Base-by-base conservation (phyloP, 2,797 vertebrate species). In the Pangasius djambal region DNA sequence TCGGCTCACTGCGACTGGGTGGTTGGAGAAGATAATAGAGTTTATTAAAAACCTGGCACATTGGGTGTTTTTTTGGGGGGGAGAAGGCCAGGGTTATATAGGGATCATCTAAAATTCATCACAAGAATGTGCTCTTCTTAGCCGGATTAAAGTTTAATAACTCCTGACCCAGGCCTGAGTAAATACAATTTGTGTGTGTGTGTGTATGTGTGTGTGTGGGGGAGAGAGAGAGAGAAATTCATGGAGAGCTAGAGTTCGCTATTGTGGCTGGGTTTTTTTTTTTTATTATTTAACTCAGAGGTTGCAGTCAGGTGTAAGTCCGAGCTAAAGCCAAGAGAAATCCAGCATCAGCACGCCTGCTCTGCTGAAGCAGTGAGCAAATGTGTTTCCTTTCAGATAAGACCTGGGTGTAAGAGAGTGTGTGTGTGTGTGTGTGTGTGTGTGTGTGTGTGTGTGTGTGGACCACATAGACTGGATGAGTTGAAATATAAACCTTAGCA, bases 141-240 rank as follows among this genome's bases (percentile, higher is more conserved):
- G 93, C 92, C 90, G 95, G 96, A 96, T 97, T 96, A 96, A 96
- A 96, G 93, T 96, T 96, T 96, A 96, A 97, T 96, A 96, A 96
- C 94, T 96, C 91, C 93, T 86, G 85, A 92, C 93, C 94, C 94
- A 90, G 93, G 91, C 94, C 95, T 93, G 88, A 93, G 96, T 96
- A 96, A 96, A 96, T 95, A 96, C 89, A 90, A 91, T 89, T 94
- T 86, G 89, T 88, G 90, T 91, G 89, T 67, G 84, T 87, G 85
- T 34, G 86, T 31, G 74, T 18, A 74, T 22, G 25, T 25, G 90
- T 13, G 86, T 63, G 72, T 70, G 74, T 50, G 81, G 0, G 59
- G 4, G 55, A 25, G 31, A 59, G 52, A 81, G 78, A 48, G 59
- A 83, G 59, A 63, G 57, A 83, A 20, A 65, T 15, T 61, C 37